Evolutionary conservation across 2,113 vertebrate genomes (phyloP).

Genomic region (Mohoua ochrocephala): DNA sequence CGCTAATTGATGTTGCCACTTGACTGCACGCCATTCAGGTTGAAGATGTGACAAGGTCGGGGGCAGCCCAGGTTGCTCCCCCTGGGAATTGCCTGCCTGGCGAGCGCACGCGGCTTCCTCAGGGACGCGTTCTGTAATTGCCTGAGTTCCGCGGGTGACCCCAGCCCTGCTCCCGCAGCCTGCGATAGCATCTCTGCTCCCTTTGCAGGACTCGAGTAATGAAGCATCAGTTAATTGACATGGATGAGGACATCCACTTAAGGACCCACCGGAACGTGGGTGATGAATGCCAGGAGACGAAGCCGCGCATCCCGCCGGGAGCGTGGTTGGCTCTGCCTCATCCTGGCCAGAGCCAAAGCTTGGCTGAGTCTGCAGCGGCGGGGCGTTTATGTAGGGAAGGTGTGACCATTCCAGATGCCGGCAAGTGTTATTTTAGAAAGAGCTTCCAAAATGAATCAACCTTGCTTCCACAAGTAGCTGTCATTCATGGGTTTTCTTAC

Average conservation of each 20-base stretch:
- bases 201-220: not conserved
- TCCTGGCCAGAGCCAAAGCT: not conserved
- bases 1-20: not conserved
- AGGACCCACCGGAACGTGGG: not conserved
- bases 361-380: not conserved
- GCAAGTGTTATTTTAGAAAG: not conserved
- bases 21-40: not conserved
- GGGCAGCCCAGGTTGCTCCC: not conserved
- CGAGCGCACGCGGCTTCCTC: not conserved
- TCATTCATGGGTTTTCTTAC: not conserved
- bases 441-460: not conserved
- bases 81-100: not conserved
- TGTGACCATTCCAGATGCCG: not conserved
- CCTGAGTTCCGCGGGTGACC: not conserved
- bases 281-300: constrained; percentile 3
- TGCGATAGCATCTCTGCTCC: not conserved
- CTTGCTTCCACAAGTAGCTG: not conserved
- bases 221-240: constrained; percentile 38
- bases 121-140: not conserved
- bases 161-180: not conserved
- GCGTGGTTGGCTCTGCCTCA: not conserved
- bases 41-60: not conserved
- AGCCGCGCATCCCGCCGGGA: accelerated
- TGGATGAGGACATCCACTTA: constrained; percentile 42
- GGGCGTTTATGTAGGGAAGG: not conserved